These are phyloP conservation scores for Pteruthius melanotis DNA, from an alignment of 2,113 vertebrate species.

Conservation along the genomic window DNA sequence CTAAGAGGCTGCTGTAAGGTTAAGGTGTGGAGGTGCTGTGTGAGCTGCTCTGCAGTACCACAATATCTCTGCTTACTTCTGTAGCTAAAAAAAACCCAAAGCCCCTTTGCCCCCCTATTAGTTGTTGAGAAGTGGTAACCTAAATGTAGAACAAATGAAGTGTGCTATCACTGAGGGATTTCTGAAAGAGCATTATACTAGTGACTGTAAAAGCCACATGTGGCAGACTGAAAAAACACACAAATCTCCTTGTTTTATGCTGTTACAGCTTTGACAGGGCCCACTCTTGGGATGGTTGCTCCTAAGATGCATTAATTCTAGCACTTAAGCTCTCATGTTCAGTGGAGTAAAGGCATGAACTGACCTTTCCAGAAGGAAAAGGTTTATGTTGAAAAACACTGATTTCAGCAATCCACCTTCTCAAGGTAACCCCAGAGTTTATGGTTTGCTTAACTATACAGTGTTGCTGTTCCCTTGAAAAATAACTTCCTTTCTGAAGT, in stretches of 20 bases:
- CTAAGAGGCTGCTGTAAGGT: not conserved
- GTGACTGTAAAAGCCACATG: not conserved
- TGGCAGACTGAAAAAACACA: not conserved
- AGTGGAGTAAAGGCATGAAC: not conserved
- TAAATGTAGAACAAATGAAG: conserved; percentile 5
- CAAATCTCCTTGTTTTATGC: not conserved
- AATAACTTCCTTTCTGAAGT: not conserved
- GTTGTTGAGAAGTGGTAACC: not conserved
- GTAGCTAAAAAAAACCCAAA: not conserved
- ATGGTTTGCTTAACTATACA: conserved; percentile 10
- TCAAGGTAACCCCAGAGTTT: not conserved
- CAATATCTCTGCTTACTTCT: not conserved
- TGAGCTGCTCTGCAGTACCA: not conserved
- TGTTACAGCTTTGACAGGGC: not conserved
- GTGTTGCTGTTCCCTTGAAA: not conserved
- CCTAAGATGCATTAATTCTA: conserved; percentile 23
- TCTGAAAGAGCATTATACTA: not conserved
- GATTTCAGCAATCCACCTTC: not conserved
- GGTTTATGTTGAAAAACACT: not conserved
- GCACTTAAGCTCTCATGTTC: not conserved
- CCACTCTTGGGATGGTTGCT: not conserved
- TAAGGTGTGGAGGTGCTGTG: not conserved
- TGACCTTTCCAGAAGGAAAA: conserved; percentile 25
- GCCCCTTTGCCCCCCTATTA: not conserved
- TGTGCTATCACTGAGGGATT: not conserved